Evolutionary conservation across 2,797 vertebrate genomes (phyloP).

Genomic region (Huso huso): DNA sequence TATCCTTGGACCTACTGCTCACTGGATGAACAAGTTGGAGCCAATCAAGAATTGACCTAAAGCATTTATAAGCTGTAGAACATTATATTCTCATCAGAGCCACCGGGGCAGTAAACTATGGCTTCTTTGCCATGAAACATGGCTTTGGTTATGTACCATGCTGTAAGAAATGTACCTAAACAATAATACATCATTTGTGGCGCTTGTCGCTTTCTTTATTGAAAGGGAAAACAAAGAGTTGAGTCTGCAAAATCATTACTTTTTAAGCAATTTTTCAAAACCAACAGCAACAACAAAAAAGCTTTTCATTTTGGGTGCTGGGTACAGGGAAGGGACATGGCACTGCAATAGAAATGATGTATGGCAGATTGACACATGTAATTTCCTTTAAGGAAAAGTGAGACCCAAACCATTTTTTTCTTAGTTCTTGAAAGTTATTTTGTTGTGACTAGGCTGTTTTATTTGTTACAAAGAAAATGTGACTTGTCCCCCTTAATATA

Average conservation of each 20-base stretch:
- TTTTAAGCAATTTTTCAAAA: constrained; percentile 89
- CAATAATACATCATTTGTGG: constrained; percentile 86
- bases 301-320: constrained; percentile 83
- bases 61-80: constrained; percentile 87
- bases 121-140: constrained; percentile 88
- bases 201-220: constrained; percentile 91
- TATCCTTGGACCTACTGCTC: constrained; percentile 76
- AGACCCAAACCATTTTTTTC: constrained; percentile 28
- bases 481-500: not conserved
- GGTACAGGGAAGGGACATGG: constrained; percentile 73
- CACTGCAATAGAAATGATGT: constrained; percentile 75
- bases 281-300: constrained; percentile 60
- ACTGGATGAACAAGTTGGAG: constrained; percentile 79
- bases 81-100: constrained; percentile 94
- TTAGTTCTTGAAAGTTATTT: constrained; percentile 49
- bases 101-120: constrained; percentile 84
- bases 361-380: constrained; percentile 80
- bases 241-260: constrained; percentile 94
- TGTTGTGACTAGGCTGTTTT: constrained; percentile 28
- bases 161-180: constrained; percentile 68
- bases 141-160: constrained; percentile 86
- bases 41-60: constrained; percentile 93
- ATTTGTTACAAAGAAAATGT: not conserved
- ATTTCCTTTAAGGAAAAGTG: constrained; percentile 58
- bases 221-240: constrained; percentile 98